Base-by-base conservation (phyloP, 2,113 vertebrate genomes). In the Sitta europaea region DNA sequence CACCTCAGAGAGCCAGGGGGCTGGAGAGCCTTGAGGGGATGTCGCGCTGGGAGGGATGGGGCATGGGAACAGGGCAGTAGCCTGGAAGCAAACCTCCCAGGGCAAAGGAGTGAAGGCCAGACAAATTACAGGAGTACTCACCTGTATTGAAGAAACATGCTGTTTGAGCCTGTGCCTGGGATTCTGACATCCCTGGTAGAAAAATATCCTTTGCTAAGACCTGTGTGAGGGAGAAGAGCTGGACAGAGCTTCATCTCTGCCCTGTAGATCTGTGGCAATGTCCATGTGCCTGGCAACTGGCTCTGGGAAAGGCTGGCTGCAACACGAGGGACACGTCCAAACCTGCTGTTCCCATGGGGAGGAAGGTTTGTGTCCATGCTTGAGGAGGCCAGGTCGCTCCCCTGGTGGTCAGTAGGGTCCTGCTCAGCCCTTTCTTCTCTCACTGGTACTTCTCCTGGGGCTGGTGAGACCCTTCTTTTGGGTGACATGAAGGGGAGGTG, bases 301-400 rank as follows among this genome's bases (percentile, higher is more conserved):
- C 38, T 74, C 55, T 2, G 5, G 61, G 35, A 63, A 74, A 59
- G 53, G 29, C 73, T 68, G 61, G 16, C 43, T 68, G 42, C 1
- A 9, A n/a, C 5, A 0, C 0, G 0, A 76, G 50, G 53, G 72
- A 71, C 92, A n/a, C 0, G 70, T 91, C 86, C 1, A 3, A 86
- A 66, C 94, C 48, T 92, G 94, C 70, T 0, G 38, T 96, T 94
- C 73, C 92, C 90, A 96, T 78, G 88, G 90, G 31, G 79, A 96
- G 55, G 13, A 47, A 63, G n/a, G 88, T 92, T 95, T 96, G 79
- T 51, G 81, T 84, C 28, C 0, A 0, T 47, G 42, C 15, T 20
- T 2, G 1, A n/a, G 25, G 20, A 90, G 36, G 36, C 33, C 45
- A 90, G 4, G 42, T 63, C 88, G n/a, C 29, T 75, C 31, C 42